Evolutionary conservation across 2,888 invertebrate species (phyloP), one percentile per base, ranked within the genome.

Genomic region (Nezara viridula): DNA sequence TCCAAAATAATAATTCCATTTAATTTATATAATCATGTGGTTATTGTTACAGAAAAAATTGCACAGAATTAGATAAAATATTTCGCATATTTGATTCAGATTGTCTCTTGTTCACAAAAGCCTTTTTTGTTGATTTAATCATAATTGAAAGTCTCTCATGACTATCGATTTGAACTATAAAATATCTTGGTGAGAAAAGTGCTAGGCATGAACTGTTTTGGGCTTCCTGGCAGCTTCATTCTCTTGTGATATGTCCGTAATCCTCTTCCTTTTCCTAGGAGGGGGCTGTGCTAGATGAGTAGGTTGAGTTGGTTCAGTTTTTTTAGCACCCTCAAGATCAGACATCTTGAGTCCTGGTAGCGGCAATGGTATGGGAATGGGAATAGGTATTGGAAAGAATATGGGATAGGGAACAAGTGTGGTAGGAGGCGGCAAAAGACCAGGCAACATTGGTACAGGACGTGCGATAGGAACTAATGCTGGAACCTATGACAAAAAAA

Each of bases 321-420:
- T 85, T 37, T 50, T 60, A 55, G 85, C 44, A 81, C 52, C 49
- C 60, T 89, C 52, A 32, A 85, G 85, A 19, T 73, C 88, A 32
- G 90, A 85, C 40, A 90, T 47, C 85, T 89, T 90, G 86, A 90
- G 60, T 0, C 90, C 90, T 24, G 90, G 90, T 40, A 90, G 27
- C 0, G 97, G 97, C 89, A 97, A 95, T 0, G 97, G 97, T 91
- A 98, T 96, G 0, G 98, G 97, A 90, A 98, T 94, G 1, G 98
- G 98, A 91, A 97, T 94, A 0, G 97, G 97, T 91, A 98, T 93
- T 10, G 98, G 94, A 44, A 94, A 90, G 37, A 93, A 94, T 5
- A 97, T 95, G 0, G 98, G 98, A 92, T 97, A 97, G 0, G 98
- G 98, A 88, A 98, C 96, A 93, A 98, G 94, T 40, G 97, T 95